These are phyloP conservation scores for Diprion similis DNA, from an alignment of 1,140 invertebrate genomes.

Conservation along the genomic window DNA sequence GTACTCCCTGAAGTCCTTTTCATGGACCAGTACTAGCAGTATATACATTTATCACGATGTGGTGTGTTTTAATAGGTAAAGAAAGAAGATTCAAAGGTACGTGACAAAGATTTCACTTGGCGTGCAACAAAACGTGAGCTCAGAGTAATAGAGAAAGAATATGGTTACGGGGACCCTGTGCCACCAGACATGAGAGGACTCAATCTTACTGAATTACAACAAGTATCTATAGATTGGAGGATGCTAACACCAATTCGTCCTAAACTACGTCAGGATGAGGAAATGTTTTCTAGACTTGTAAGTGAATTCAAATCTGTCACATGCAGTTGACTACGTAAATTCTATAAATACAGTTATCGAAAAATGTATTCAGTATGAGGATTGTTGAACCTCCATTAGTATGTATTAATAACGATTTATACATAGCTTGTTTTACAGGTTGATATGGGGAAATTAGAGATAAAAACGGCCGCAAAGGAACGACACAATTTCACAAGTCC, in stretches of 20 bases:
- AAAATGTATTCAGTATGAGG: no score
- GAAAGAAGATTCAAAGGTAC: conserved; percentile 58
- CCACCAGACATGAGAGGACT: conserved; percentile 82
- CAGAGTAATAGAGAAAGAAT: conserved; percentile 66
- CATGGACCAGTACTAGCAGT: no score
- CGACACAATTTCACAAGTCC: conserved; percentile 68
- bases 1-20: no score
- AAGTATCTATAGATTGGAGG: conserved; percentile 90
- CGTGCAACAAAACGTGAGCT: conserved; percentile 72
- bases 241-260: conserved; percentile 89
- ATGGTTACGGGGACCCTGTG: conserved; percentile 79
- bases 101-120: conserved; percentile 67
- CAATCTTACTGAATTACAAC: conserved; percentile 79
- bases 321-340: no score
- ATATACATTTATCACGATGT: conserved; percentile 8
- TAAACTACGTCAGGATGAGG: conserved; percentile 82
- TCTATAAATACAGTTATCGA: no score
- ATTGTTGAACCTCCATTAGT: no score
- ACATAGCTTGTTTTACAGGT: conserved; percentile 60
- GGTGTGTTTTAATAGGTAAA: conserved; percentile 46
- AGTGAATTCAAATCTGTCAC: background rate
- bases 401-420: background rate
- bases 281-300: conserved; percentile 79
- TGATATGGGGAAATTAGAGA: conserved; percentile 79
- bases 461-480: conserved; percentile 72